Evolutionary conservation across 2,888 invertebrate species (phyloP).

Genomic region (Atethmia centrago): DNA sequence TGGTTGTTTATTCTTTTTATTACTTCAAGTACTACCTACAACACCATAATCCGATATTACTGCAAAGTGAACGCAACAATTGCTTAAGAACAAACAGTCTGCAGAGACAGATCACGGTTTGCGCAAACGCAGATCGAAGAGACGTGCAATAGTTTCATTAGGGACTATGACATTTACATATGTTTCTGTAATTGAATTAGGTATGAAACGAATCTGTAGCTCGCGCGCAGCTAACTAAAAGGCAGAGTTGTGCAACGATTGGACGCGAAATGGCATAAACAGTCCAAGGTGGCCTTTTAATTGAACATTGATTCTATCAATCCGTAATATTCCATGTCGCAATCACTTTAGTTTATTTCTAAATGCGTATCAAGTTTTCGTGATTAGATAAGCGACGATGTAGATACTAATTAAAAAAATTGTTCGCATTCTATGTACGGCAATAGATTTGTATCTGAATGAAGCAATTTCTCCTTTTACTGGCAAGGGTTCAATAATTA

Average conservation of each 20-base stretch:
- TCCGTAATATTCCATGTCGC: conserved; percentile 74
- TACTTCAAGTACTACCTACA: too few relatives aligned
- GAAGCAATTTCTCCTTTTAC: conserved; percentile 45
- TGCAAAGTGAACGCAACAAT: conserved; percentile 70
- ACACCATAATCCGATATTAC: conserved; percentile 66
- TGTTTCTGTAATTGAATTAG: conserved; percentile 85
- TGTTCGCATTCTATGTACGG: conserved; percentile 18
- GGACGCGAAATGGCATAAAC: conserved; percentile 75
- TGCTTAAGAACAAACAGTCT: conserved; percentile 70
- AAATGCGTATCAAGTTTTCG: conserved; percentile 72
- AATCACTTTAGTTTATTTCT: conserved; percentile 71
- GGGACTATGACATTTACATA: conserved; percentile 84
- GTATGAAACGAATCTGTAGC: conserved; percentile 80
- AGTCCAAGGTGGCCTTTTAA: conserved; percentile 82
- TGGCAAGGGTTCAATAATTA: conserved; percentile 29
- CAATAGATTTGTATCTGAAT: conserved; percentile 17
- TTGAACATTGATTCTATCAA: conserved; percentile 72
- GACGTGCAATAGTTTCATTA: conserved; percentile 74
- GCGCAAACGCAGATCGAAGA: conserved; percentile 70
- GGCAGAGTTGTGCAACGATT: conserved; percentile 73
- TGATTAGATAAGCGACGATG: conserved; percentile 71
- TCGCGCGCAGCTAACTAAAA: conserved; percentile 65
- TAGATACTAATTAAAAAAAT: conserved; percentile 70
- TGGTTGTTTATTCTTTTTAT: conserved; percentile 60
- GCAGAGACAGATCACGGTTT: conserved; percentile 67